Base-by-base conservation (phyloP, 2,888 invertebrate species). In the Mechanitis messenoides region DNA sequence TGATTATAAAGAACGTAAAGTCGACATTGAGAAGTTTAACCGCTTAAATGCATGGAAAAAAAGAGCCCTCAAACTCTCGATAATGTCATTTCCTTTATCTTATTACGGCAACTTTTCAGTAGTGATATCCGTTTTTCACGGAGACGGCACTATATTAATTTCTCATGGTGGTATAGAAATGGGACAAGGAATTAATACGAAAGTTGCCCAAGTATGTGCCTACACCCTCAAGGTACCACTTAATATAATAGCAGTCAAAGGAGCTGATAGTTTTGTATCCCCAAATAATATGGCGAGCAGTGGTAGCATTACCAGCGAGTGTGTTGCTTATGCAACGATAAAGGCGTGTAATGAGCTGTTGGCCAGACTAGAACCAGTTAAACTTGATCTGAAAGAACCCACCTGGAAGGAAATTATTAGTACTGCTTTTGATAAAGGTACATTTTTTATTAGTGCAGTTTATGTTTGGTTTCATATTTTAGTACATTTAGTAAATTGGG, bases 41-140 rank as follows among this genome's bases (percentile, higher is more conserved):
- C 71, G 81, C 1, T 73, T 91, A 60, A 95, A 95, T 80, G 91
- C 94, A 31, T 96, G 95, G 95, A 94, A 91, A 74, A 96, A 96
- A 76, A 92, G 91, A 53, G 94, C 92, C 0, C 79, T 94, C 1
- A 85, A 91, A 12, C 65, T 95, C 0, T 89, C 93, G 0, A 88
- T 94, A 0, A 92, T 95, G 92, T 91, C 91, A 31, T 96, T 92
- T 77, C 91, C 92, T 0, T 82, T 94, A 33, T 74, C 1, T 0
- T 87, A 91, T 61, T 84, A 75, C 3, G 92, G 92, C 33, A 91
- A 90, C 58, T 93, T 83, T 65, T 83, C 92, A 45, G 91, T 92
- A 0, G 87, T 91, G 12, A 91, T 95, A 45, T 91, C 93, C 0
- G 91, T 95, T 60, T 95, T 92, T 75, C 93, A 93, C 57, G 87